Percentiles rank a stretch among this genome's conserved stretches.
phyloP scores from a whole-genome alignment of 2,113 vertebrate genomes.

The Perognathus longimembris region DNA sequence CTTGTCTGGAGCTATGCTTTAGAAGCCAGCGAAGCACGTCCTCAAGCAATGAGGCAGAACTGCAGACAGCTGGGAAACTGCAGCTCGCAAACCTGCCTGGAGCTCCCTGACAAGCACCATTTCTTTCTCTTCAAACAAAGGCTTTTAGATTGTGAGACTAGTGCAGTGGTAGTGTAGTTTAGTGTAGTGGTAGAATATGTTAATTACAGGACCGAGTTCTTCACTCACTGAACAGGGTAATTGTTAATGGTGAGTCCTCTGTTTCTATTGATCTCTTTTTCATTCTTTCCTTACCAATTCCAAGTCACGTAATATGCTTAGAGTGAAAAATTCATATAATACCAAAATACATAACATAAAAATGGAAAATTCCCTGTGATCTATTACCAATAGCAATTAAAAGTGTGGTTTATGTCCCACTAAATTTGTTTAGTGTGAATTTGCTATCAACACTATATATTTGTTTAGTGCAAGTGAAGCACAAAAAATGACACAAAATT shows the following conservation, averaged over 20 bases:
- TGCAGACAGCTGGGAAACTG: conserved; percentile 70
- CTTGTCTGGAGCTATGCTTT: conserved; percentile 78
- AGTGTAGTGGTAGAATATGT: neutral
- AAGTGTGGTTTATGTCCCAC: neutral
- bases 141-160: conserved; percentile 44
- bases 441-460: neutral
- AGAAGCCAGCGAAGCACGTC: conserved; percentile 74
- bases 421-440: conserved; percentile 43
- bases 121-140: conserved; percentile 59
- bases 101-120: neutral
- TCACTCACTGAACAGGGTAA: neutral
- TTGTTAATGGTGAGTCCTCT: conserved; percentile 1
- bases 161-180: conserved; percentile 36
- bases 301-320: neutral
- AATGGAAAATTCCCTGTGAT: conserved; percentile 17
- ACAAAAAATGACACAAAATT: neutral
- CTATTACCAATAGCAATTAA: neutral
- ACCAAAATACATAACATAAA: neutral
- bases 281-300: neutral
- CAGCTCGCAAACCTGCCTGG: conserved; percentile 31
- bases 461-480: neutral
- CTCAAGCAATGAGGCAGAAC: conserved; percentile 80
- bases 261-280: neutral
- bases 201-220: neutral
- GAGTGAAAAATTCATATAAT: conserved; percentile 17